Percentiles rank a stretch among this genome's conserved stretches.
Conservation (phyloP, 1,140 invertebrate species). For the Cydia fagiglandana region DNA sequence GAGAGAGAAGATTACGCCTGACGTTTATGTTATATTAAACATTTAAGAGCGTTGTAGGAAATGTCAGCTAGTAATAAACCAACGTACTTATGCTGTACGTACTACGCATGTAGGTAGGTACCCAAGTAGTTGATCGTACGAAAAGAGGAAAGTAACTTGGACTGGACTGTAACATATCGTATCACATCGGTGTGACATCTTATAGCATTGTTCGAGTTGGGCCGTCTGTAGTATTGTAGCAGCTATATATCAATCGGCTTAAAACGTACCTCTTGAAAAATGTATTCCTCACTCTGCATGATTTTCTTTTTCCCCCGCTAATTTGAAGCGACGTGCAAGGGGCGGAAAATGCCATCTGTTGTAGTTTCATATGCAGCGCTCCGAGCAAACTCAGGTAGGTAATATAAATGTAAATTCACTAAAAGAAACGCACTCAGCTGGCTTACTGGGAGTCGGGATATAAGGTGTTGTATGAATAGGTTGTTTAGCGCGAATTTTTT, state of each 20-base stretch:
- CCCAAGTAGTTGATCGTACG: too few relatives aligned
- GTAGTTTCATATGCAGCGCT: slow-evolving; percentile 41
- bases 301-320: neutral
- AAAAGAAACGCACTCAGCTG: slow-evolving; percentile 45
- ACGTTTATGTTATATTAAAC: too few relatives aligned
- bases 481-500: neutral
- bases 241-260: too few relatives aligned
- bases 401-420: slow-evolving; percentile 61
- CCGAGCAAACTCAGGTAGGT: slow-evolving; percentile 47
- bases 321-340: slow-evolving; percentile 37
- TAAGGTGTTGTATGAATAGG: slow-evolving; percentile 1
- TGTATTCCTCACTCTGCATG: neutral
- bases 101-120: too few relatives aligned
- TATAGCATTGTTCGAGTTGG: too few relatives aligned
- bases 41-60: too few relatives aligned
- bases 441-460: slow-evolving; percentile 28
- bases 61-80: too few relatives aligned
- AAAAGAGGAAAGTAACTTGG: too few relatives aligned
- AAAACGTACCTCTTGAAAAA: neutral
- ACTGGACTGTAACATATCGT: too few relatives aligned
- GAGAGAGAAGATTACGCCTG: neutral
- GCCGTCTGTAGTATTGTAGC: too few relatives aligned
- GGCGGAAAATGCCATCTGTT: slow-evolving; percentile 42
- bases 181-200: too few relatives aligned
- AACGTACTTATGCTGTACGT: too few relatives aligned